These are phyloP conservation scores for Pycnonotus jocosus DNA, from an alignment of 2,113 vertebrate genomes.

Conservation along the genomic window DNA sequence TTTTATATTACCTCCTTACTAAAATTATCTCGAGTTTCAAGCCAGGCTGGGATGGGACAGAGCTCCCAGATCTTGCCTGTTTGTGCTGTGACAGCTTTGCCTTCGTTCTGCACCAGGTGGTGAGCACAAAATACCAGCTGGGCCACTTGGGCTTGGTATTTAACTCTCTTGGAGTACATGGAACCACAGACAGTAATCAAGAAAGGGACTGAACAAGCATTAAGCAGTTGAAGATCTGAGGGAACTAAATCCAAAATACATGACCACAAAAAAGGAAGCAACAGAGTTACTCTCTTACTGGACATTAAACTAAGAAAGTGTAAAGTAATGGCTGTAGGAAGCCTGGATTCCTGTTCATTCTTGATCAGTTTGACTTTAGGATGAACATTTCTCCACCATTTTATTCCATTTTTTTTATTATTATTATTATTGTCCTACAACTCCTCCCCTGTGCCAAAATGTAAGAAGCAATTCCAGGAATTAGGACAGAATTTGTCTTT, in stretches of 20 bases:
- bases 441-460: neutral
- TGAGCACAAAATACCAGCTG: slow-evolving; percentile 9
- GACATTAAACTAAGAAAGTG: neutral
- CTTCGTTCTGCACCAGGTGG: neutral
- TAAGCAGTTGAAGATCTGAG: neutral
- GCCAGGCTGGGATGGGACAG: neutral
- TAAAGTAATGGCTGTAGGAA: neutral
- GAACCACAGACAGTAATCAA: neutral
- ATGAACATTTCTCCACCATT: neutral
- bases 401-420: no score
- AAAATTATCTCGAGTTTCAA: neutral
- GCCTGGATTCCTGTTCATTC: neutral
- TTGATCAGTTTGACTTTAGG: neutral
- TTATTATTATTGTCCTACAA: neutral
- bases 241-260: neutral
- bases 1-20: neutral
- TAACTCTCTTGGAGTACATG: neutral
- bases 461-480: neutral
- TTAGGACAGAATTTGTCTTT: neutral
- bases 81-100: neutral
- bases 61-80: neutral
- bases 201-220: neutral
- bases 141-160: neutral
- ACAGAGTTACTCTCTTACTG: neutral
- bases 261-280: neutral